A percentile compares a stretch with the other conserved stretches of the same genome.
Conservation (phyloP, 2,113 vertebrate genomes). For the Serinus canaria region DNA sequence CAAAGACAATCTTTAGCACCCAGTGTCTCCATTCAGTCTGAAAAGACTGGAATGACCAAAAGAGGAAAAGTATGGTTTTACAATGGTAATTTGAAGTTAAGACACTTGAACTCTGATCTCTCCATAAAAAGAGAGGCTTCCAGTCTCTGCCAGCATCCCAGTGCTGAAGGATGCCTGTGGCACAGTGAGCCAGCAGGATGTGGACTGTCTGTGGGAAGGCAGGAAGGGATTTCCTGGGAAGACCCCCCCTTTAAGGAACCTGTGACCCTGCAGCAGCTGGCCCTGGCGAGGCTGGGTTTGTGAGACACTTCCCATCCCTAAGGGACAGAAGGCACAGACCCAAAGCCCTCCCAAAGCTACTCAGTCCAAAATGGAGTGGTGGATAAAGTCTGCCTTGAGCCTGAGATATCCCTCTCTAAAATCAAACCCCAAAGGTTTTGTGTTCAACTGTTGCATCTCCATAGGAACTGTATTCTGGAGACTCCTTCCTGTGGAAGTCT, state of each 20-base stretch:
- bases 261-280: neutral
- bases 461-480: neutral
- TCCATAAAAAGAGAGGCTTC: neutral
- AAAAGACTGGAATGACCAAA: neutral
- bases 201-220: accelerated
- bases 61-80: neutral
- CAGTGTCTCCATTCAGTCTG: neutral
- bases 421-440: neutral
- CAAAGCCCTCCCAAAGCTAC: neutral
- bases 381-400: neutral
- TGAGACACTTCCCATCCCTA: too few relatives aligned
- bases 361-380: neutral
- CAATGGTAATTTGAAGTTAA: neutral
- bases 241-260: neutral
- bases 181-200: accelerated
- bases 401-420: neutral
- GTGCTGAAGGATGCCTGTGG: accelerated
- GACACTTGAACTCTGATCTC: neutral
- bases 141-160: neutral
- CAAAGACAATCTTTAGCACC: conserved; percentile 6
- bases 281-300: accelerated
- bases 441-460: neutral
- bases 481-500: neutral
- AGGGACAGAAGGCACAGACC: neutral
- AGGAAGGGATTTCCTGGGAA: neutral